Conservation (phyloP, 1,140 invertebrate genomes). For the Diploscapter pachys region DNA sequence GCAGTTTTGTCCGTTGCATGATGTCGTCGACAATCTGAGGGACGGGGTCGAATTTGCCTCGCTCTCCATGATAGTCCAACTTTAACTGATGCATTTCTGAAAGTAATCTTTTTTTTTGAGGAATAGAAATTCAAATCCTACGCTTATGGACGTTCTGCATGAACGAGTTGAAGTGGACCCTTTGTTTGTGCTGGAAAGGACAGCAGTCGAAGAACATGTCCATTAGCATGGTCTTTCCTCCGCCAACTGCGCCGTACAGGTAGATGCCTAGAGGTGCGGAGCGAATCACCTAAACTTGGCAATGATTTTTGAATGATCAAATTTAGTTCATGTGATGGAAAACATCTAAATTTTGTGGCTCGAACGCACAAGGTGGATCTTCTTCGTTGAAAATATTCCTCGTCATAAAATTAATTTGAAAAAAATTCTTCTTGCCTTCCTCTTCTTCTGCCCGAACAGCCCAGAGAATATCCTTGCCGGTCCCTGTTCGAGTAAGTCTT, state of each 20-base stretch:
- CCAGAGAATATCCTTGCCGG: slow-evolving; percentile 8
- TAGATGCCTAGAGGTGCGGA: slow-evolving; percentile 61
- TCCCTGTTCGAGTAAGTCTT: background rate
- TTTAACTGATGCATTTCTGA: slow-evolving; percentile 62
- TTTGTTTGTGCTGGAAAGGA: slow-evolving; percentile 68
- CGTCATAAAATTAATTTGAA: background rate
- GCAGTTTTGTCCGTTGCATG: slow-evolving; percentile 77
- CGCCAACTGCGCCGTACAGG: slow-evolving; percentile 68
- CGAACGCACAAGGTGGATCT: background rate
- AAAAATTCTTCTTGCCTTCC: background rate
- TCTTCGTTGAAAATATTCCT: background rate
- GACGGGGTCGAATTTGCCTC: slow-evolving; percentile 79
- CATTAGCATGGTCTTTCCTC: slow-evolving; percentile 98
- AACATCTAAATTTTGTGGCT: background rate
- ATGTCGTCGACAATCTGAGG: slow-evolving; percentile 84
- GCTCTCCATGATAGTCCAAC: slow-evolving; percentile 32
- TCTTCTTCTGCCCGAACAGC: slow-evolving; percentile 7
- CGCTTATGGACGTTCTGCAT: slow-evolving; percentile 89
- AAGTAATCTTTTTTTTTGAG: slow-evolving; percentile 29
- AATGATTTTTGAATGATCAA: background rate
- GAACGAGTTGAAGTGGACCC: slow-evolving; percentile 94
- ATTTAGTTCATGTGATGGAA: background rate
- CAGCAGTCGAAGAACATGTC: slow-evolving; percentile 86
- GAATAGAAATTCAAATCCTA: slow-evolving; percentile 36
- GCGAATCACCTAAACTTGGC: background rate